These are phyloP conservation scores for Danaus chrysippus DNA, from an alignment of 2,888 invertebrate species.

Conservation along the genomic window DNA sequence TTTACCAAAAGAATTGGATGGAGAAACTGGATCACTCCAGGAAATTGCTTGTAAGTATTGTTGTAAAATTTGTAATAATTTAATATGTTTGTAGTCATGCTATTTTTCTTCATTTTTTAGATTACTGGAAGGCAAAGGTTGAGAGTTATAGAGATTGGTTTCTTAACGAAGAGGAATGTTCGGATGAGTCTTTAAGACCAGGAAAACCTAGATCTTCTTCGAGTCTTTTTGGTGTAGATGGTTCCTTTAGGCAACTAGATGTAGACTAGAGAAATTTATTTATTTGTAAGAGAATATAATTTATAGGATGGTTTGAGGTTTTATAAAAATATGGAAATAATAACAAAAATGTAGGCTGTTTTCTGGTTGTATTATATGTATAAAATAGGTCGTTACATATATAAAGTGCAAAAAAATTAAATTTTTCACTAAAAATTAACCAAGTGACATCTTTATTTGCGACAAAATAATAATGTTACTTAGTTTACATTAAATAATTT, in stretches of 20 bases:
- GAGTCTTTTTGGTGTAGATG: constrained; percentile 73
- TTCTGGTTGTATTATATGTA: too few species aligned
- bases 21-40: constrained; percentile 68
- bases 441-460: too few species aligned
- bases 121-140: constrained; percentile 64
- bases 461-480: too few species aligned
- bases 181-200: constrained; percentile 73
- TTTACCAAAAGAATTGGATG: constrained; percentile 79
- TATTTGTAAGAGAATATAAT: neutral
- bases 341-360: too few species aligned
- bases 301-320: neutral
- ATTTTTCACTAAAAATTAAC: too few species aligned
- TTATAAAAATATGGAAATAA: neutral
- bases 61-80: neutral
- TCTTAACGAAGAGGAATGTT: constrained; percentile 59
- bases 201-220: constrained; percentile 58
- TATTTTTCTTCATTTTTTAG: constrained; percentile 18
- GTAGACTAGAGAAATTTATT: constrained; percentile 54
- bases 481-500: too few species aligned
- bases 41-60: constrained; percentile 62
- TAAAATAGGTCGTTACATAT: too few species aligned
- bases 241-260: constrained; percentile 72
- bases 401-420: too few species aligned
- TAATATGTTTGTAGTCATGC: neutral
- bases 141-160: constrained; percentile 73